Percentiles rank a stretch among this genome's conserved stretches.
Evolutionary conservation across 2,797 vertebrate genomes (phyloP).

Genomic region (Oryzias sinensis): DNA sequence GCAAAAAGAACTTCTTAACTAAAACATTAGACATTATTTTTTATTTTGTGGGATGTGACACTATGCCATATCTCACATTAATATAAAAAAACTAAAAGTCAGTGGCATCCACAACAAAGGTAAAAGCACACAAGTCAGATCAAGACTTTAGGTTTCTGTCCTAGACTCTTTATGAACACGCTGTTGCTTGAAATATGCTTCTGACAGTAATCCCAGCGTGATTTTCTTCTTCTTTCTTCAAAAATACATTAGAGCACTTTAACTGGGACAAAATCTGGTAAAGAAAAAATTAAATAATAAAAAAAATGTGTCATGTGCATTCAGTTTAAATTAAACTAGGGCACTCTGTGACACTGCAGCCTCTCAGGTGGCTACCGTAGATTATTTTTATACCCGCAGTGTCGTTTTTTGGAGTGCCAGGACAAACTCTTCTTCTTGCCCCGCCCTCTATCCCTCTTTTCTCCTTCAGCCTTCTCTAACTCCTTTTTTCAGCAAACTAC

Average conservation of each 20-base stretch:
- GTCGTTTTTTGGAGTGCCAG: conserved; percentile 76
- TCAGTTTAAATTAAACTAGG: conserved; percentile 77
- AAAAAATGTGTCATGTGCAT: conserved; percentile 62
- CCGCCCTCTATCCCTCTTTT: conserved; percentile 40
- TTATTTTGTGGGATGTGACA: conserved; percentile 38
- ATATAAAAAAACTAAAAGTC: conserved; percentile 31
- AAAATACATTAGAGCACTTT: conserved; percentile 54
- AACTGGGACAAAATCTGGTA: conserved; percentile 68
- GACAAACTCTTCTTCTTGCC: conserved; percentile 64
- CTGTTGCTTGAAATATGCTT: conserved; percentile 25
- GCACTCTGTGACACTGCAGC: conserved; percentile 78
- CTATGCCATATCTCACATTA: conserved; percentile 41
- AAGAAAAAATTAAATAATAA: conserved; percentile 2
- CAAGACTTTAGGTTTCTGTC: conserved; percentile 23
- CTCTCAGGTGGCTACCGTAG: conserved; percentile 79
- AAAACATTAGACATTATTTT: conserved; percentile 14
- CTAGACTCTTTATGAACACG: conserved; percentile 12
- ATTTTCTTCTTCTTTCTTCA: conserved; percentile 30
- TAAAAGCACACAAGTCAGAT: conserved; percentile 38
- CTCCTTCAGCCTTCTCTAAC: conserved; percentile 26
- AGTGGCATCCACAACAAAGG: conserved; percentile 31
- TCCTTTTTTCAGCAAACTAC: conserved; percentile 8
- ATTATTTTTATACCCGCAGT: conserved; percentile 80
- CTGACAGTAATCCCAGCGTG: conserved; percentile 9
- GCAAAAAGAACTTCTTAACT: conserved; percentile 19